Evolutionary conservation across 1,140 invertebrate genomes (phyloP), one percentile per base, ranked within the genome.

Genomic region (Batillaria attramentaria): DNA sequence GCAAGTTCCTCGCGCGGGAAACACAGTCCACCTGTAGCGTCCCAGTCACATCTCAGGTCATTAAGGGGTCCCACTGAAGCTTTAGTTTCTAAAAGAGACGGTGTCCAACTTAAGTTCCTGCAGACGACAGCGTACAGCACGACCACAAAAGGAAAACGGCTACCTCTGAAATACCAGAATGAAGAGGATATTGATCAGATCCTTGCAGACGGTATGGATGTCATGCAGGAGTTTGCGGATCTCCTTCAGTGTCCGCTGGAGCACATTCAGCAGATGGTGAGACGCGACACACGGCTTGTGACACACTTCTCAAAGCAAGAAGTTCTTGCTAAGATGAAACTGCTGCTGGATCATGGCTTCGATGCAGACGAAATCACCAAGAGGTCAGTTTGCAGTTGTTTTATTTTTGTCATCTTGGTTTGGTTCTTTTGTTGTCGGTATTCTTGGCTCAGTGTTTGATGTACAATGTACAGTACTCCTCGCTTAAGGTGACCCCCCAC

Each of bases 341-440:
- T 62, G 10, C 57, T 62, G 57, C 24, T 62, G 57, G 57, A 62
- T 62, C 57, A 62, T 62, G 57, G 57, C n/a, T 24, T 62, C 33
- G 13, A 62, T n/a, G 57, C 10, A 62, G 57, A 62, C n/a, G 57
- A 62, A 31, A 62, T 62, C 33, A 31, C 24, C n/a, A 10, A n/a
- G 8, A 62, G 57, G 57, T 62, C n/a, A 62, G 57, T 31, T 62
- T 60, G 4, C 13, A 13, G 13, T 50, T 13, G 46, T 24, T 13
- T 50, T 13, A 13, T 13, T 24, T 50, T 50, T 50, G 10, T 13
- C 13, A 50, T 50, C 13, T 50, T 50, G 46, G 10, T 13, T 13
- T 13, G 10, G 24, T 50, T 50, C 13, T 50, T 50, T 13, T 50
- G 46, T 13, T 13, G 46, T 50, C 24, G 10, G 24, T 50, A 13